Conservation (phyloP, 1,140 invertebrate species). For the Planococcus citri region DNA sequence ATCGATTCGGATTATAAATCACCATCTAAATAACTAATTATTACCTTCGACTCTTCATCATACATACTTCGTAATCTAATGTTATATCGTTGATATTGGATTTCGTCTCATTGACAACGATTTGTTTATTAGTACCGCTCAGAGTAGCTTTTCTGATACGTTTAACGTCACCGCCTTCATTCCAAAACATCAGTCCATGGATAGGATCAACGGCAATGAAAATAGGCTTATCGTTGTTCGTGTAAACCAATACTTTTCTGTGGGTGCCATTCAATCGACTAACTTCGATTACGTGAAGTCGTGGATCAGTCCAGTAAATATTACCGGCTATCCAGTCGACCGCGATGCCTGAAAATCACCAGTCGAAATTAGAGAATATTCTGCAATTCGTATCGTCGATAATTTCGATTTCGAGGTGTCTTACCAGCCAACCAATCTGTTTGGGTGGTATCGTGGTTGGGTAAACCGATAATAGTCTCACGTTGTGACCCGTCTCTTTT, state of each 20-base stretch:
- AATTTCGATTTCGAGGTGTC: background rate
- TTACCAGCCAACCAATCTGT: slow-evolving; percentile 53
- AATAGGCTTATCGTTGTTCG: slow-evolving; percentile 36
- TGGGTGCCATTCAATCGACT: slow-evolving; percentile 37
- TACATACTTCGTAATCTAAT: slow-evolving; percentile 41
- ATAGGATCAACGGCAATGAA: slow-evolving; percentile 50
- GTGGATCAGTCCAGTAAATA: slow-evolving; percentile 50
- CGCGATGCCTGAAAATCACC: slow-evolving; percentile 32
- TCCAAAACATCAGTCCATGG: slow-evolving; percentile 50
- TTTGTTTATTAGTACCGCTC: slow-evolving; percentile 42
- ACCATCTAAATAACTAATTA: background rate
- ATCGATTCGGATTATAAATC: background rate
- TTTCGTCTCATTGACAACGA: slow-evolving; percentile 37
- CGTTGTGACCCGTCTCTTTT: slow-evolving; percentile 60
- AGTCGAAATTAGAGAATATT: background rate
- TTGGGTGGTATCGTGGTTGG: slow-evolving; percentile 33
- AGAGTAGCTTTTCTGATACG: slow-evolving; percentile 41
- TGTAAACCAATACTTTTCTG: slow-evolving; percentile 39
- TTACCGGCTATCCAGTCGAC: slow-evolving; percentile 41
- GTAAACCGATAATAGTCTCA: slow-evolving; percentile 42
- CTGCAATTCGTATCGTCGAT: background rate
- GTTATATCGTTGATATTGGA: slow-evolving; percentile 41
- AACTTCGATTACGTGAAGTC: slow-evolving; percentile 44
- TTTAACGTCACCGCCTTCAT: slow-evolving; percentile 37
- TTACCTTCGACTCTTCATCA: no score